A percentile compares a stretch with the other conserved stretches of the same genome.
These are phyloP conservation scores for Rhyacophila brunnea DNA, from an alignment of 1,140 invertebrate species.

Conservation along the genomic window DNA sequence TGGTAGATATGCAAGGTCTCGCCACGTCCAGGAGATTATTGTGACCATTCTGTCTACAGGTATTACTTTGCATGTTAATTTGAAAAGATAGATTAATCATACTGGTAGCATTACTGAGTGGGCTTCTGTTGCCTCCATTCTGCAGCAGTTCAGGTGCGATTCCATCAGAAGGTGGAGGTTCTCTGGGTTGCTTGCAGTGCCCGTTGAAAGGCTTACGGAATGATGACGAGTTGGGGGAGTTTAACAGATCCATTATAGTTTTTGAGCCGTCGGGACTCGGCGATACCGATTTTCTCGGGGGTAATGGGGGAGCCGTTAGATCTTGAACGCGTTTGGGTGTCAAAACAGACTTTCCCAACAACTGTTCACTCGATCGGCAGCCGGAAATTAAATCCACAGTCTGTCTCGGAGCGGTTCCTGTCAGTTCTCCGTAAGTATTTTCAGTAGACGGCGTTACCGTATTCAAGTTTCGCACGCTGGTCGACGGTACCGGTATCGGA, in stretches of 20 bases:
- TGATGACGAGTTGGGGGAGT: not conserved
- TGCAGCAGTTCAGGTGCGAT: conserved; percentile 6
- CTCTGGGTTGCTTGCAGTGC: conserved; percentile 4
- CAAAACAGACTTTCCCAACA: conserved; percentile 30
- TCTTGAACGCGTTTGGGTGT: conserved; percentile 38
- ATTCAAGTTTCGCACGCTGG: conserved; percentile 27
- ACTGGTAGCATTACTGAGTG: conserved; percentile 29
- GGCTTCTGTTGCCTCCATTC: conserved; percentile 28
- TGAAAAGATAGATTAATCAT: conserved; percentile 31
- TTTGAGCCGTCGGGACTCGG: conserved; percentile 36
- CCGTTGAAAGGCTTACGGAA: not conserved
- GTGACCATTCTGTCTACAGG: conserved; percentile 12
- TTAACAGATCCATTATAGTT: conserved; percentile 5
- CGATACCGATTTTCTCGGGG: conserved; percentile 48
- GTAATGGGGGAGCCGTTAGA: conserved; percentile 47
- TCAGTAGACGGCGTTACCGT: conserved; percentile 35
- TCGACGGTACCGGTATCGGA: conserved; percentile 18
- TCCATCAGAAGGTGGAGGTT: conserved; percentile 3
- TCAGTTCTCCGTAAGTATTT: conserved; percentile 43
- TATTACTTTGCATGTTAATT: conserved; percentile 11
- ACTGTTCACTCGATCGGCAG: conserved; percentile 6
- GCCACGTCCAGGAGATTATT: conserved; percentile 21
- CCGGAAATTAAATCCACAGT: conserved; percentile 1
- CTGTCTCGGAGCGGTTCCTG: conserved; percentile 8
- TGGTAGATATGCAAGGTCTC: conserved; percentile 27